Evolutionary conservation across 2,888 invertebrate species (phyloP).

Genomic region (Parnassius apollo): DNA sequence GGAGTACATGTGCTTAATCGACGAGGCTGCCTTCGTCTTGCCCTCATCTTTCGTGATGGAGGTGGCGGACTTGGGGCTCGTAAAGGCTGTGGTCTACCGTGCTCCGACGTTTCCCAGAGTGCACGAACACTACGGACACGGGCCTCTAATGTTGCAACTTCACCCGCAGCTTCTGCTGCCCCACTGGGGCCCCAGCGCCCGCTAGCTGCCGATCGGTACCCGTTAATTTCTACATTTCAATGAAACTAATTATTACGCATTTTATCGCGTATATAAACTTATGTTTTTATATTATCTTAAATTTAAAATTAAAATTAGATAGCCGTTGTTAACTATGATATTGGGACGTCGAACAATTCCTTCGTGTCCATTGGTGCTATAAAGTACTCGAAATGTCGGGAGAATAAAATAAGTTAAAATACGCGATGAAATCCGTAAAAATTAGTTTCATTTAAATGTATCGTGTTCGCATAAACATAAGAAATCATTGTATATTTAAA

Average conservation of each 20-base stretch:
- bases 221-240: constrained; percentile 46
- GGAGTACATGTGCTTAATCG: constrained; percentile 53
- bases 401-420: no score
- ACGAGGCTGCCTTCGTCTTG: constrained; percentile 63
- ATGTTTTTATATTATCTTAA: no score
- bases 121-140: constrained; percentile 54
- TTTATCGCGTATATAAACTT: no score
- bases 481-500: no score
- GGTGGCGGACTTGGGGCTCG: constrained; percentile 55
- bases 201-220: constrained; percentile 78
- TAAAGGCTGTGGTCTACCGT: constrained; percentile 33
- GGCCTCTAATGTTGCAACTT: constrained; percentile 59
- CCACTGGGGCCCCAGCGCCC: constrained; percentile 72
- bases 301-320: no score
- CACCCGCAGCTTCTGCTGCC: constrained; percentile 47
- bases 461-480: no score
- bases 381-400: no score
- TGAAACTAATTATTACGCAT: neutral
- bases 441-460: no score
- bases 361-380: no score
- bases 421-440: no score
- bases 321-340: no score
- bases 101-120: constrained; percentile 49
- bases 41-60: constrained; percentile 63
- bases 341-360: no score